Evolutionary conservation across 2,797 vertebrate genomes (phyloP).

Genomic region (Cossypha caffra): DNA sequence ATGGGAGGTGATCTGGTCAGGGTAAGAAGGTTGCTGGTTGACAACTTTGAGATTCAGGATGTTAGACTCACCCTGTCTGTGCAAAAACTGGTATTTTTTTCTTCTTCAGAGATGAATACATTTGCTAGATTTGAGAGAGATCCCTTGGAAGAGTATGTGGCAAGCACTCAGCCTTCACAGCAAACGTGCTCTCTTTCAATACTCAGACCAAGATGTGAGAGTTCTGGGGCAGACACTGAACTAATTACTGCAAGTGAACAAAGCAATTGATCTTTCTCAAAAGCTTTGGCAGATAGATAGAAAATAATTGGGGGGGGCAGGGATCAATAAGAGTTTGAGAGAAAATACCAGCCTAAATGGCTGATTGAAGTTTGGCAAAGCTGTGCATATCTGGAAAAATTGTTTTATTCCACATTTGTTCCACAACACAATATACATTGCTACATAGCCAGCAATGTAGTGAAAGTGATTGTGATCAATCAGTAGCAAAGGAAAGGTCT

Average conservation of each 20-base stretch:
- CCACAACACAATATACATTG: not conserved
- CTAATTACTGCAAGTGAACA: not conserved
- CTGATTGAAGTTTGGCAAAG: not conserved
- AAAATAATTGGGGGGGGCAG: not conserved
- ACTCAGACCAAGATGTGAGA: not conserved
- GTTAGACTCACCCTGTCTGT: not conserved
- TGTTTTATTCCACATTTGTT: not conserved
- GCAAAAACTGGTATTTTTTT: not conserved
- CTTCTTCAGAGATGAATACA: not conserved
- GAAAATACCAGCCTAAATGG: not conserved
- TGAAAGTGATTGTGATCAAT: not conserved
- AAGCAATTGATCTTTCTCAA: not conserved
- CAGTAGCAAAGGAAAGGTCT: not conserved
- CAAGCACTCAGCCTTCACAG: not conserved
- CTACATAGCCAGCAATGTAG: not conserved
- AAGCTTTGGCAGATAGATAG: not conserved
- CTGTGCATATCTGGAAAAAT: not conserved
- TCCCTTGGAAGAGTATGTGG: not conserved
- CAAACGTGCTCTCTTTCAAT: not conserved
- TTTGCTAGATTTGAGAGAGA: not conserved
- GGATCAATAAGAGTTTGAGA: not conserved
- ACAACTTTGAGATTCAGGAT: not conserved
- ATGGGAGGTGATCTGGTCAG: not conserved
- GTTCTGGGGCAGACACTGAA: not conserved
- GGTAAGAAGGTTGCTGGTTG: not conserved